These are phyloP conservation scores for Antidorcas marsupialis DNA, from an alignment of 2,113 vertebrate genomes.

Conservation along the genomic window DNA sequence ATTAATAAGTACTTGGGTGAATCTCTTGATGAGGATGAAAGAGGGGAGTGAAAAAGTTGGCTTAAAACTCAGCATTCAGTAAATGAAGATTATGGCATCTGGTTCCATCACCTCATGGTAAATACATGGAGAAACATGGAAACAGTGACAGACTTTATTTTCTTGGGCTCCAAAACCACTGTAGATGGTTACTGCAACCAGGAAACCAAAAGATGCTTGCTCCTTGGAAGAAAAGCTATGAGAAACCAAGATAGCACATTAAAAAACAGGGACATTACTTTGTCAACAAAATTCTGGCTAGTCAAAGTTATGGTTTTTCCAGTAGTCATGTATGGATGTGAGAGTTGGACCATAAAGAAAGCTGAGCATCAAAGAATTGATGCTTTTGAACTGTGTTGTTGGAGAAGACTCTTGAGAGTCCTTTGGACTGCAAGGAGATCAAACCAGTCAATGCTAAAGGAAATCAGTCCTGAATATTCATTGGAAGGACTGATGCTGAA, in stretches of 20 bases:
- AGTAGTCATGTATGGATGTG: background rate
- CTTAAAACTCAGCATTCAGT: too few relatives aligned
- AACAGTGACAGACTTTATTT: background rate
- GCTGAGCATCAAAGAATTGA: background rate
- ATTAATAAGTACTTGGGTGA: background rate
- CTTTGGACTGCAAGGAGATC: background rate
- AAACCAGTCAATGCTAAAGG: background rate
- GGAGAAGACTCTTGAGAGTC: background rate
- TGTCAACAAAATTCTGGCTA: background rate
- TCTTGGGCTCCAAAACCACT: background rate
- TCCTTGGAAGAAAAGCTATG: background rate
- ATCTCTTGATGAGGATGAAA: too few relatives aligned
- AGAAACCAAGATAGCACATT: background rate
- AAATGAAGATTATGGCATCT: background rate
- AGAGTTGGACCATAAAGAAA: background rate
- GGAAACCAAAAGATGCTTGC: background rate
- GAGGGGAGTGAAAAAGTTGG: too few relatives aligned
- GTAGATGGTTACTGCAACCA: too few relatives aligned
- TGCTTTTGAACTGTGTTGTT: background rate
- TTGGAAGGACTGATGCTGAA: background rate
- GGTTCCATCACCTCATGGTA: background rate
- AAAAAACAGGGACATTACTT: background rate
- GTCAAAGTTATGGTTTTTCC: background rate
- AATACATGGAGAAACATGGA: background rate
- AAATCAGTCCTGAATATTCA: background rate